Evolutionary conservation across 2,888 invertebrate genomes (phyloP).

Genomic region (Sarcophaga rosellei): DNA sequence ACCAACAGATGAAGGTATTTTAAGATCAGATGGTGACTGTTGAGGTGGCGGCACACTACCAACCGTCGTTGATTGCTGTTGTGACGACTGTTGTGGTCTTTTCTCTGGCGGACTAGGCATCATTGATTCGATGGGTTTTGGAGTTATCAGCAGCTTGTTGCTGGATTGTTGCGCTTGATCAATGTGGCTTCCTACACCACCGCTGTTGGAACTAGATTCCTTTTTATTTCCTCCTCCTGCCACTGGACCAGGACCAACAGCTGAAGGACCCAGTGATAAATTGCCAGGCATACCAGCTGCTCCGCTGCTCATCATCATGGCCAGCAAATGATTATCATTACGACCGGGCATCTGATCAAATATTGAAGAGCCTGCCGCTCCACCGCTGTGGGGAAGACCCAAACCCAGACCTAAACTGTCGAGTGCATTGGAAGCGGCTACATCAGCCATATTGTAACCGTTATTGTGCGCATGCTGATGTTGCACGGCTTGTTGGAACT

Average conservation of each 20-base stretch:
- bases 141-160: conserved; percentile 84
- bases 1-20: conserved; percentile 78
- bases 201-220: conserved; percentile 68
- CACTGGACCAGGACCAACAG: conserved; percentile 36
- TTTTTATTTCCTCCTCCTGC: conserved; percentile 64
- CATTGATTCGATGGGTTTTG: conserved; percentile 86
- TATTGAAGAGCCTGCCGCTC: conserved; percentile 74
- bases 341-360: conserved; percentile 75
- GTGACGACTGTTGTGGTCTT: conserved; percentile 80
- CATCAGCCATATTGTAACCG: conserved; percentile 77
- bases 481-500: conserved; percentile 75
- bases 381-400: conserved; percentile 71
- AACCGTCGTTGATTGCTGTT: conserved; percentile 67
- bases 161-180: conserved; percentile 74
- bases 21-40: conserved; percentile 78
- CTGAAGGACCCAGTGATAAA: conserved; percentile 66
- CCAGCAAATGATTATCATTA: conserved; percentile 72
- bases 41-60: conserved; percentile 73
- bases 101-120: conserved; percentile 84
- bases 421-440: conserved; percentile 72
- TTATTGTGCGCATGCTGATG: conserved; percentile 78
- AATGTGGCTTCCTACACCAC: conserved; percentile 66
- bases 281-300: conserved; percentile 69
- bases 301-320: conserved; percentile 75
- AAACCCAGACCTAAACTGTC: conserved; percentile 78